A percentile compares a stretch with the other conserved stretches of the same genome.
phyloP scores from a whole-genome alignment of 2,888 invertebrate genomes.

The Sabatieria punctata region DNA sequence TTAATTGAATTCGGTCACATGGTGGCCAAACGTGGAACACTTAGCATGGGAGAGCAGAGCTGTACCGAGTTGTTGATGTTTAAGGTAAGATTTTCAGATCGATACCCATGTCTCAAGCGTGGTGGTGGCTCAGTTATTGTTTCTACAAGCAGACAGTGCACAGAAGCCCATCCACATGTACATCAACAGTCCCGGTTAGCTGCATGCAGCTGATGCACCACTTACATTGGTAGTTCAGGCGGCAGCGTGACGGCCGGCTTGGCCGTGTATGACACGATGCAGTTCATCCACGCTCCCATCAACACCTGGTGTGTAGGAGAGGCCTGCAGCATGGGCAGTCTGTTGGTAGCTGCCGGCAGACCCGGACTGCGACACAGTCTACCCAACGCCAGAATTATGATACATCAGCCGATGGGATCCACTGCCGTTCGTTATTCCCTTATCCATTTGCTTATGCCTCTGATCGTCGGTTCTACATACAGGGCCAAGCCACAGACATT shows the following conservation, averaged over 20 bases:
- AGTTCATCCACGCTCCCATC: conserved; percentile 87
- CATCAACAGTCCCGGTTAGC: conserved; percentile 28
- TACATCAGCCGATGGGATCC: conserved; percentile 93
- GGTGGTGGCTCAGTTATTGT: conserved; percentile 89
- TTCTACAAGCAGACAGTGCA: conserved; percentile 79
- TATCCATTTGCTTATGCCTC: neutral
- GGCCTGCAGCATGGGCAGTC: conserved; percentile 91
- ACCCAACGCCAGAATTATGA: conserved; percentile 93
- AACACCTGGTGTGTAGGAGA: conserved; percentile 78
- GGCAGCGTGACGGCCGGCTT: conserved; percentile 90
- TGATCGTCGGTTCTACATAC: conserved; percentile 10
- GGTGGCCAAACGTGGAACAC: too few species aligned
- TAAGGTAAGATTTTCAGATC: too few species aligned
- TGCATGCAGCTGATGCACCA: neutral
- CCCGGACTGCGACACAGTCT: conserved; percentile 65
- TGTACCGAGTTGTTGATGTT: too few species aligned
- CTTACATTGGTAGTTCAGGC: conserved; percentile 41
- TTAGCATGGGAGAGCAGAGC: too few species aligned
- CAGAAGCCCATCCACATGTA: conserved; percentile 86
- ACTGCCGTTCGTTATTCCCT: too few species aligned
- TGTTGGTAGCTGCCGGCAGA: conserved; percentile 67
- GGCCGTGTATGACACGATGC: conserved; percentile 99
- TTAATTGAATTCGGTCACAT: too few species aligned
- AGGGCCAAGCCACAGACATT: conserved; percentile 96
- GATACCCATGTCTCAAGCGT: conserved; percentile 73